Conservation (phyloP, 2,113 vertebrate genomes). For the Tragelaphus imberbis region DNA sequence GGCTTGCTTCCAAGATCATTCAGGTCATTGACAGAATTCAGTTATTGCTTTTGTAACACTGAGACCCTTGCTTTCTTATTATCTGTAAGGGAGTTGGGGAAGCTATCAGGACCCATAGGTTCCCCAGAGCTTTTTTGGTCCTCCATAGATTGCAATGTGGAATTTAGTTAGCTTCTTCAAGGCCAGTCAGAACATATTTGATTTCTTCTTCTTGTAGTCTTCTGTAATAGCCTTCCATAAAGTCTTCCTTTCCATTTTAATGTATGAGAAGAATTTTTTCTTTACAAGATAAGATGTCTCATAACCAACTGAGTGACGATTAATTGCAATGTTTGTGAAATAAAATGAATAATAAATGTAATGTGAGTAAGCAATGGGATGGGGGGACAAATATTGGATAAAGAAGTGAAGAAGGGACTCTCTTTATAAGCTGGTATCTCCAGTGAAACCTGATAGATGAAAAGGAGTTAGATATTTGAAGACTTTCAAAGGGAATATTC, state of each 20-base stretch:
- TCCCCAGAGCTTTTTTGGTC: not conserved
- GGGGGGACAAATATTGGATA: not conserved
- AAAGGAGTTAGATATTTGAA: not conserved
- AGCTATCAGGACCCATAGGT: not conserved
- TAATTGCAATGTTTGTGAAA: not conserved
- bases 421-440: not conserved
- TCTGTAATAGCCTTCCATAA: not conserved
- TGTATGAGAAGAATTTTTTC: not conserved
- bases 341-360: not conserved
- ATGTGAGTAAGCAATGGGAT: not conserved
- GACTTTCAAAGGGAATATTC: not conserved
- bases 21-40: not conserved
- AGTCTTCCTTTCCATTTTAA: not conserved
- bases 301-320: not conserved
- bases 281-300: not conserved
- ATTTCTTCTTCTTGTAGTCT: not conserved
- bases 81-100: not conserved
- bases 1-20: not conserved
- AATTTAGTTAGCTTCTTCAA: not conserved
- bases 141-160: rapidly evolving
- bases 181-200: rapidly evolving
- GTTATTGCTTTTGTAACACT: not conserved
- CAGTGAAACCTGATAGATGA: not conserved
- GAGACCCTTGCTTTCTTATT: not conserved
- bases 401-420: not conserved